A percentile compares a stretch with the other conserved stretches of the same genome.
phyloP scores from a whole-genome alignment of 2,797 vertebrate genomes.

The Steatocranus sp. region DNA sequence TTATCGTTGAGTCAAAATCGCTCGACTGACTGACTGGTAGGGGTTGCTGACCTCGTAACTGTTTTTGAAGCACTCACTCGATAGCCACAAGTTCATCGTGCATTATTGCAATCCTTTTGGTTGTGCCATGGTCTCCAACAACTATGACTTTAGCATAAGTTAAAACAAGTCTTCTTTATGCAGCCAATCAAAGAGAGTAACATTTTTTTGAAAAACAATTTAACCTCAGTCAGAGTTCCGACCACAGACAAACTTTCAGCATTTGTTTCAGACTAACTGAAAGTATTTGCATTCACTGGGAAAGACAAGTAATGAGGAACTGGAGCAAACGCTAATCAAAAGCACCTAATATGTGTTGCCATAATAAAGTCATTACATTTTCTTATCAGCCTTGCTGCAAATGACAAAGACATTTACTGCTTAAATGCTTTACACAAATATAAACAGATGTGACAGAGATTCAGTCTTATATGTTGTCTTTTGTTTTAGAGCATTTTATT shows the following conservation, averaged over 20 bases:
- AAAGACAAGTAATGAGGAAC: neutral
- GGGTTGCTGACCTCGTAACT: neutral
- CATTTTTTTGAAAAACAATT: neutral
- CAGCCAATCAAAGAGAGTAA: neutral
- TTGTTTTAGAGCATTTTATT: neutral
- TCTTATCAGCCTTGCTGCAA: neutral
- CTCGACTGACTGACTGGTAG: neutral
- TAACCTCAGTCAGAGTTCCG: neutral
- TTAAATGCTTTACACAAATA: neutral
- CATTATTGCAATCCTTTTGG: neutral
- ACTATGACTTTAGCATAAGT: neutral
- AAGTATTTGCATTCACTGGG: rapidly evolving
- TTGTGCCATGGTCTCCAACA: neutral
- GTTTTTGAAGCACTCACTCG: neutral
- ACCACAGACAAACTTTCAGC: neutral
- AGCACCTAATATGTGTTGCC: neutral
- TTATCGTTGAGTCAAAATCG: neutral
- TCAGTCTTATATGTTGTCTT: rapidly evolving
- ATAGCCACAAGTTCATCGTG: neutral
- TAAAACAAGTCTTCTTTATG: neutral
- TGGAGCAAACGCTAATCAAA: neutral
- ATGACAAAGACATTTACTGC: neutral
- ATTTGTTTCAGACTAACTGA: neutral
- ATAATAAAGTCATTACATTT: neutral
- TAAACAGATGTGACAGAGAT: neutral